Evolutionary conservation across 2,797 vertebrate species (phyloP), one percentile per base, ranked within the genome.

Genomic region (Pipistrellus nathusii): DNA sequence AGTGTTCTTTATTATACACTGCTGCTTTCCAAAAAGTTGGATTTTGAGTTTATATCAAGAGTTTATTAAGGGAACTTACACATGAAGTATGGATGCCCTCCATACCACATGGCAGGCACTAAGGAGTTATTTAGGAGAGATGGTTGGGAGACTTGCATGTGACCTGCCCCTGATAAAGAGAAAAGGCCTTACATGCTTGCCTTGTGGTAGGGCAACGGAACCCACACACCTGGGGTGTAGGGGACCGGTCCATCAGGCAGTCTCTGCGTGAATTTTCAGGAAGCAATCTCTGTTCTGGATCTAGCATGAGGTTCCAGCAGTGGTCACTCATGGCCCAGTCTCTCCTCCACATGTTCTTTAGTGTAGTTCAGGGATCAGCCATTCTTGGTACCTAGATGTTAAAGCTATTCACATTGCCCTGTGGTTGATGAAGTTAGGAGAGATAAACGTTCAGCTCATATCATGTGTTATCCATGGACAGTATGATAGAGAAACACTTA

Each of bases 21-120:
- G 15, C 68, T 89, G 30, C 72, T 88, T 92, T 90, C 44, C 80
- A 69, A 69, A n/a, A 59, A 78, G 14, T 89, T 91, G 57, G 30
- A n/a, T 62, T 85, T 88, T 76, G 44, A 59, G 32, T 25, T 77
- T 78, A 78, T 53, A 51, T 55, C 12, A 38, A 55, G n/a, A 55
- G 20, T 55, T 35, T 55, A 35, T 53, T 53, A 55, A 35, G 75
- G 51, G 21, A 35, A 55, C 51, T 38, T 78, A 55, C 21, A 78
- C 13, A 35, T 23, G 21, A 55, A 53, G 12, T 30, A 55, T 78
- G 12, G 59, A 46, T 32, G 21, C 64, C 44, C 18, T 83, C 27
- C 11, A 20, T 7, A 25, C 13, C 12, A 48, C 30, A 7, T 48
- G 30, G 20, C 44, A 48, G 62, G 62, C 21, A 51, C n/a, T 35